phyloP scores from a whole-genome alignment of 1,140 invertebrate genomes.

The Ditylenchus dipsaci region DNA sequence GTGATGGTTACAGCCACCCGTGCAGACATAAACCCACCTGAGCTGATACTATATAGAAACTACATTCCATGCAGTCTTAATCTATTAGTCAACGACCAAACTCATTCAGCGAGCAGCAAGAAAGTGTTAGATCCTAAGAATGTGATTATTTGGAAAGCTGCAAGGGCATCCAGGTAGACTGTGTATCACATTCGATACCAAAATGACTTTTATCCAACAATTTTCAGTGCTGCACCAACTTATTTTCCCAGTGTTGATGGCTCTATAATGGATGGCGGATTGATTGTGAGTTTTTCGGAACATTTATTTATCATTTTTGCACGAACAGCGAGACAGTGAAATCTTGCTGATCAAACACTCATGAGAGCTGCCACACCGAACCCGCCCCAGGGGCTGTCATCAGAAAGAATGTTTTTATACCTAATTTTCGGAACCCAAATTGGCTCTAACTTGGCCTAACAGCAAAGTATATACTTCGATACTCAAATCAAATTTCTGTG shows the following conservation, averaged over 20 bases:
- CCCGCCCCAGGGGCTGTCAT: too few relatives aligned
- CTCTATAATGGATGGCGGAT: conserved; percentile 81
- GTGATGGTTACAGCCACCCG: conserved; percentile 82
- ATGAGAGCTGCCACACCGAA: too few relatives aligned
- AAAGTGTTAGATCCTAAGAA: conserved; percentile 59
- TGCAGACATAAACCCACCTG: conserved; percentile 83
- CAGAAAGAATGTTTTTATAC: too few relatives aligned
- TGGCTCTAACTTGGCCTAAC: too few relatives aligned
- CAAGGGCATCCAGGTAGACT: conserved; percentile 13
- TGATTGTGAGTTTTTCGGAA: conserved; percentile 67
- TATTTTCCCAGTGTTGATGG: conserved; percentile 71
- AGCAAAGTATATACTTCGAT: too few relatives aligned
- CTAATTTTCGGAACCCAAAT: too few relatives aligned
- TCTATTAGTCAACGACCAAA: conserved; percentile 48
- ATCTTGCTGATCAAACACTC: too few relatives aligned
- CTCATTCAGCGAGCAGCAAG: background rate
- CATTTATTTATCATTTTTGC: too few relatives aligned
- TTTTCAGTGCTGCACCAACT: conserved; percentile 4
- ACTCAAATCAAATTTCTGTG: too few relatives aligned
- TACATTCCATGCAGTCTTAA: conserved; percentile 67
- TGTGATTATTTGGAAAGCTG: conserved; percentile 38
- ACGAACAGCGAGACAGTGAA: too few relatives aligned
- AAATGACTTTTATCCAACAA: background rate
- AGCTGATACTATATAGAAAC: conserved; percentile 85
- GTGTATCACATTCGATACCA: background rate